These are phyloP conservation scores for Morpho deidamia DNA, from an alignment of 2,888 invertebrate species.

Conservation along the genomic window DNA sequence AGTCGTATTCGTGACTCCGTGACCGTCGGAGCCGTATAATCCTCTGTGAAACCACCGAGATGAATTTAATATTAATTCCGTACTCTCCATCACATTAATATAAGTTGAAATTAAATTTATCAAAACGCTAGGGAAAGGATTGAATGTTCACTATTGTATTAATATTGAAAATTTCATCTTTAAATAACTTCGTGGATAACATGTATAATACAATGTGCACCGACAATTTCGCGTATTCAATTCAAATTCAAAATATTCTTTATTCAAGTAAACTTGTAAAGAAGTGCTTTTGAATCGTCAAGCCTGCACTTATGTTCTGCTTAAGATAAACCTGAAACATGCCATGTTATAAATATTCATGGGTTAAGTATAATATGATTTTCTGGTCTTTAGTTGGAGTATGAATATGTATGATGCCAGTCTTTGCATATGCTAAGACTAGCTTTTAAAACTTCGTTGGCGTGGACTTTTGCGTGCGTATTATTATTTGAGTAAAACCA, in stretches of 20 bases:
- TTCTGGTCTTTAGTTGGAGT: not conserved
- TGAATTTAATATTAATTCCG: constrained; percentile 47
- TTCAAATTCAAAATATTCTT: too few relatives aligned
- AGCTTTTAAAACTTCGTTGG: too few relatives aligned
- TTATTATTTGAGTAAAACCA: too few relatives aligned
- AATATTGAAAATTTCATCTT: not conserved
- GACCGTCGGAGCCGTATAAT: constrained; percentile 38
- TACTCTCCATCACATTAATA: constrained; percentile 27
- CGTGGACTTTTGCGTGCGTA: too few relatives aligned
- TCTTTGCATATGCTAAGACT: constrained; percentile 7
- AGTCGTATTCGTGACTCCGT: constrained; percentile 1
- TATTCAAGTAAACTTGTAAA: too few relatives aligned
- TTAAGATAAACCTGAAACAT: too few relatives aligned
- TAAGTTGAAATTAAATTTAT: constrained; percentile 17
- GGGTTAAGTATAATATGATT: not conserved
- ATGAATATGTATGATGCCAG: constrained; percentile 6
- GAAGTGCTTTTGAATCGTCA: too few relatives aligned
- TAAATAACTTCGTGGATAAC: too few relatives aligned
- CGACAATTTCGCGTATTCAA: too few relatives aligned
- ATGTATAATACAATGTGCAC: too few relatives aligned
- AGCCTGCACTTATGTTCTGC: too few relatives aligned
- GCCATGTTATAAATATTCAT: not conserved
- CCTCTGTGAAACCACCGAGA: constrained; percentile 36
- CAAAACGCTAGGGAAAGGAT: constrained; percentile 5
- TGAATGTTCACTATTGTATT: not conserved